phyloP scores from a whole-genome alignment of 2,797 vertebrate species.

The Galaxias olidus region DNA sequence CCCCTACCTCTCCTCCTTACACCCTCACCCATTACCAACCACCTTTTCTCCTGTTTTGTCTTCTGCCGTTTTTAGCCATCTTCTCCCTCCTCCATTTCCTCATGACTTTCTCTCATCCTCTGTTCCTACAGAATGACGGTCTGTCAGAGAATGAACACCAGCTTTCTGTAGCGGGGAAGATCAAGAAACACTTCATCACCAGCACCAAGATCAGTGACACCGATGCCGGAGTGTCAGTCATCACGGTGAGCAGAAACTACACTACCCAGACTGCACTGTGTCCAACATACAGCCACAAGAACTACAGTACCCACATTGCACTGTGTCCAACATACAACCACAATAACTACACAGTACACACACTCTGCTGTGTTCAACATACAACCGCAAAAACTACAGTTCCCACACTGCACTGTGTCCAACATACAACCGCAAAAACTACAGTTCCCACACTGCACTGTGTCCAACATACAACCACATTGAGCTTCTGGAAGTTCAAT shows the following conservation, averaged over 20 bases:
- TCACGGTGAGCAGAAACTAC: slow-evolving; percentile 85
- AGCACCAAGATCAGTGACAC: slow-evolving; percentile 88
- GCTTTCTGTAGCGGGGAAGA: slow-evolving; percentile 96
- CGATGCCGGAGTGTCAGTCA: slow-evolving; percentile 91
- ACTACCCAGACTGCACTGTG: neutral
- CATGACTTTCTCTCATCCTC: neutral
- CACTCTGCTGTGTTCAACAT: too few species aligned
- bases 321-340: too few species aligned
- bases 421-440: too few species aligned
- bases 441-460: too few species aligned
- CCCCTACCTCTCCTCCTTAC: neutral
- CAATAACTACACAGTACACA: too few species aligned
- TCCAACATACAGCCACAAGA: neutral
- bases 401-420: neutral
- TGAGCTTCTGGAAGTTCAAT: too few species aligned
- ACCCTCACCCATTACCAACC: neutral
- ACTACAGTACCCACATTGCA: too few species aligned
- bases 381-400: too few species aligned
- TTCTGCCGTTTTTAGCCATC: neutral
- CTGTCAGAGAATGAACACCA: slow-evolving; percentile 93
- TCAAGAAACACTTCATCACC: slow-evolving; percentile 99
- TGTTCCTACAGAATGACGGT: slow-evolving; percentile 84
- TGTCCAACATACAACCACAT: too few species aligned
- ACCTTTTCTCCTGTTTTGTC: neutral
- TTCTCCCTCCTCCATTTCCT: neutral